Percentiles rank a stretch among this genome's conserved stretches.
Evolutionary conservation across 2,888 invertebrate genomes (phyloP).

Genomic region (Trimorus sp.): DNA sequence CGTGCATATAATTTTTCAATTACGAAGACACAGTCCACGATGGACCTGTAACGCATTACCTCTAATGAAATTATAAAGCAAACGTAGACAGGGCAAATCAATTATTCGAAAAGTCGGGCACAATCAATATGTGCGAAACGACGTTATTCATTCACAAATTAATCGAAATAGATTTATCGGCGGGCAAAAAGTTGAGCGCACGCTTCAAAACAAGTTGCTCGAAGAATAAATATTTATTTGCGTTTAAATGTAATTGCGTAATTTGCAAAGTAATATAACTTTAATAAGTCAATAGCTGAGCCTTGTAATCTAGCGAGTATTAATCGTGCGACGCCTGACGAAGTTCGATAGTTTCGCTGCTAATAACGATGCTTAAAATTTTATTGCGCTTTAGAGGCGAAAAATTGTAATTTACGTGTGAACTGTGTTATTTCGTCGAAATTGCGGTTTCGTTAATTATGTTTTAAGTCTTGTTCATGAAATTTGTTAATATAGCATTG

Average conservation of each 20-base stretch:
- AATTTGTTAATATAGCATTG: too few species aligned
- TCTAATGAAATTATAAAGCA: slow-evolving; percentile 1
- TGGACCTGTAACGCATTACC: not conserved
- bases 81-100: not conserved
- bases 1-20: slow-evolving; percentile 17
- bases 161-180: too few species aligned
- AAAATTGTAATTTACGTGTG: not conserved
- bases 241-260: slow-evolving; percentile 13
- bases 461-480: too few species aligned
- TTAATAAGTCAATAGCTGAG: slow-evolving; percentile 28
- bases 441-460: too few species aligned
- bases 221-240: slow-evolving; percentile 14
- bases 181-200: too few species aligned
- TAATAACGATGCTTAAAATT: slow-evolving; percentile 31
- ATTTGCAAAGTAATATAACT: slow-evolving; percentile 30
- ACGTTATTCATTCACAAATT: too few species aligned
- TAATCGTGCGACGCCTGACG: slow-evolving; percentile 23
- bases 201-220: too few species aligned
- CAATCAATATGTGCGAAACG: not conserved
- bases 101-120: not conserved
- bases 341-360: slow-evolving; percentile 39
- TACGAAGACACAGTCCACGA: not conserved
- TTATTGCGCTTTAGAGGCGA: slow-evolving; percentile 12
- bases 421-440: not conserved
- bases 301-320: slow-evolving; percentile 31